Evolutionary conservation across 2,888 invertebrate genomes (phyloP), one percentile per base, ranked within the genome.

Genomic region (Willowsia nigromaculata): DNA sequence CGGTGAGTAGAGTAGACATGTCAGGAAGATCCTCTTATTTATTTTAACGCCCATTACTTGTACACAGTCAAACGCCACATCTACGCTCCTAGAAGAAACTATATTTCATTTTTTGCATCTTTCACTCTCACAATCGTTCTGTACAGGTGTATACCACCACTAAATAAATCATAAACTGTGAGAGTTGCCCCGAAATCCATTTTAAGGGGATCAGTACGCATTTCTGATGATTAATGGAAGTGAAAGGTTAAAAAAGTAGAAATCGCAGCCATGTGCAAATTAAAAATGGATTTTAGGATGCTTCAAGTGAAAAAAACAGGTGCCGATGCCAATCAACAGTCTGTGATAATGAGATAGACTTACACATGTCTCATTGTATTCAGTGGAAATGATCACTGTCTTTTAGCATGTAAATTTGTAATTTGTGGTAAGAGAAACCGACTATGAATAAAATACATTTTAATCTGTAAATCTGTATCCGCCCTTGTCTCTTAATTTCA

Each of bases 251-350:
- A 59, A 59, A 71, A 71, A 13, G 71, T 3, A 71, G 43, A 71
- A 71, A 71, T 71, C 13, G 71, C 22, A 22, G 18, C 11, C 22
- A 43, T 71, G 25, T 71, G 43, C 30, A 71, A 22, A 71, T 40
- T 40, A 25, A 43, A 43, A 43, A 43, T 71, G 71, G 25, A 22
- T 65, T 65, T 65, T 59, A 65, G 13, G 65, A 65, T 15, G 65
- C 4, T 22, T 71, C 6, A 78, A 30, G 78, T 33, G 50, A 78
- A 78, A 76, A n/a, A 78, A n/a, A n/a, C 53, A 78, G 78, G 78
- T 78, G 78, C 78, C 78, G 76, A 76, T 76, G 78, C 53, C 78
- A 78, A 78, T 78, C 78, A 78, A 15, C 53, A 53, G 53, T 78
- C 78, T 33, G 18, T 18, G 50, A 78, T 78, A 78, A 78, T 78